phyloP scores from a whole-genome alignment of 1,140 invertebrate genomes.

The Aphaenogaster rudis region DNA sequence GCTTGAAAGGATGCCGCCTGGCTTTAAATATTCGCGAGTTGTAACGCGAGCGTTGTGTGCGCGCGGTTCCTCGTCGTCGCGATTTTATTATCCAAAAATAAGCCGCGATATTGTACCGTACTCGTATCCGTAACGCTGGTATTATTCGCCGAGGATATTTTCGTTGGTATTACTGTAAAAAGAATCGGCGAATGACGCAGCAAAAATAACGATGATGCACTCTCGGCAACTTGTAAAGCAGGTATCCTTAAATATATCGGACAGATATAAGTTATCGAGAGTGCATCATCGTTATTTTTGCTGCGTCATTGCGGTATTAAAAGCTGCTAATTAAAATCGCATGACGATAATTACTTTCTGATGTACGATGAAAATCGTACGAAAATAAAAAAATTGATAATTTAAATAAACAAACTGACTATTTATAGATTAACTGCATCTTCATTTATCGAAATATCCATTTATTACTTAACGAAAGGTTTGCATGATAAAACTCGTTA shows the following conservation, averaged over 20 bases:
- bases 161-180: neutral
- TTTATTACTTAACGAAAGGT: neutral
- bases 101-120: neutral
- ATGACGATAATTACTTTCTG: constrained; percentile 32
- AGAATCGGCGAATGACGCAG: neutral
- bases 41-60: neutral
- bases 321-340: constrained; percentile 22
- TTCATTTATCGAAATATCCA: constrained; percentile 6
- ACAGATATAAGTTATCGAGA: no score
- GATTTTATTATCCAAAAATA: constrained; percentile 43
- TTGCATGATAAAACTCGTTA: neutral
- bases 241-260: no score
- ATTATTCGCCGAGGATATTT: neutral
- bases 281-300: no score
- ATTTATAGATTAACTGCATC: neutral
- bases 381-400: constrained; percentile 2
- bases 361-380: neutral
- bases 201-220: neutral
- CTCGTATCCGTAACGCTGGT: neutral
- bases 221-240: neutral
- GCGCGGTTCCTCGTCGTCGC: constrained; percentile 1
- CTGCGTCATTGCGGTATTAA: neutral
- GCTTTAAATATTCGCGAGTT: constrained; percentile 59
- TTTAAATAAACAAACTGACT: constrained; percentile 18
- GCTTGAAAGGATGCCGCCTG: constrained; percentile 44